A percentile compares a stretch with the other conserved stretches of the same genome.
These are phyloP conservation scores for Cephalopachus bancanus DNA, from an alignment of 2,797 vertebrate species.

Conservation along the genomic window DNA sequence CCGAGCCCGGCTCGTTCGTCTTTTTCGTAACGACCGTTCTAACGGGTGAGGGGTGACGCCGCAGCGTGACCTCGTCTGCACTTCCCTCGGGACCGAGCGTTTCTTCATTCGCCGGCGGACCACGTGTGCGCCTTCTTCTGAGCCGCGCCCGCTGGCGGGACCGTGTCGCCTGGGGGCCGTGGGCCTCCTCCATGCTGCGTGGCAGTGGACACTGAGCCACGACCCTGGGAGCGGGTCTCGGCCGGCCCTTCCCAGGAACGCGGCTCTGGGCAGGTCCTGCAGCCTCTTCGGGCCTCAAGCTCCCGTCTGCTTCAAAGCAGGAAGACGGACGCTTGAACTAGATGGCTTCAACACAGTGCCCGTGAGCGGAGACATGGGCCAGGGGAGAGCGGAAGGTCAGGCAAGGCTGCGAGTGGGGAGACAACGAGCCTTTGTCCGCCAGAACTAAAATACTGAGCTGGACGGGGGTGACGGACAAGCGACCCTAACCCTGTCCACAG, in stretches of 20 bases:
- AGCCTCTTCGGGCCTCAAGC: background rate
- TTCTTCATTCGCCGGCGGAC: background rate
- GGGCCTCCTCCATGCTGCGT: background rate
- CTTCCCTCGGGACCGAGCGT: background rate
- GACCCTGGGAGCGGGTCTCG: background rate
- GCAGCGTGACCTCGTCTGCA: background rate
- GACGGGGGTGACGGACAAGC: background rate
- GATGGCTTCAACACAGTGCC: background rate
- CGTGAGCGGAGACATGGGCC: background rate
- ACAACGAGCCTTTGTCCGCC: background rate
- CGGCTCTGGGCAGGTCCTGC: background rate
- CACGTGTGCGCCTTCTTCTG: background rate
- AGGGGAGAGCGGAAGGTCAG: background rate
- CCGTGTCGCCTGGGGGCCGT: background rate
- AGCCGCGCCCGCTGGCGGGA: background rate
- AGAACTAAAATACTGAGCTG: background rate
- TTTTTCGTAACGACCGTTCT: background rate
- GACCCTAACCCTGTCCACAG: slow-evolving; percentile 24
- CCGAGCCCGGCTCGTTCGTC: background rate
- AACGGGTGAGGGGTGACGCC: background rate
- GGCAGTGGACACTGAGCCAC: background rate
- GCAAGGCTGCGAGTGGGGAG: background rate
- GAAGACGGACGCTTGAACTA: background rate
- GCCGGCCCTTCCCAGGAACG: background rate
- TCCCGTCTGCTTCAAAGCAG: background rate